Evolutionary conservation across 1,140 invertebrate species (phyloP).

Genomic region (Leptopilina boulardi): DNA sequence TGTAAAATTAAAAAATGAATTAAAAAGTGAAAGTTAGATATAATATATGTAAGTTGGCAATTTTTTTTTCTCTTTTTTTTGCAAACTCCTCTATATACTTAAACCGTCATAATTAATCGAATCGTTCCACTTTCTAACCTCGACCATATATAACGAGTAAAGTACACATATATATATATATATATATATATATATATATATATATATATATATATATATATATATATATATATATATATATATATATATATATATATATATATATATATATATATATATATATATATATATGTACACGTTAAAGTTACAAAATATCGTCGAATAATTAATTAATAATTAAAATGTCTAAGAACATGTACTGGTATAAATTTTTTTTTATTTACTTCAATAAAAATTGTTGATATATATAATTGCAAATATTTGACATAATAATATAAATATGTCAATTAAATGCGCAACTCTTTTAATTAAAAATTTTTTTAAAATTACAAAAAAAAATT

Average conservation of each 20-base stretch:
- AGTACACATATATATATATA: too few species aligned
- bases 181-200: too few species aligned
- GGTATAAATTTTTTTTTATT: neutral
- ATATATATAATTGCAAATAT: neutral
- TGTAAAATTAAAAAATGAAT: conserved; percentile 36
- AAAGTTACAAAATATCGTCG: conserved; percentile 8
- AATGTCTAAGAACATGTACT: neutral
- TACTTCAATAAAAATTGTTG: neutral
- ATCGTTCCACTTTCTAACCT: conserved; percentile 60
- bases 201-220: too few species aligned
- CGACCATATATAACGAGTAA: conserved; percentile 46
- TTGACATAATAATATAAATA: neutral
- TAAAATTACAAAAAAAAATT: too few species aligned
- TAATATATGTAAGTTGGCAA: conserved; percentile 28
- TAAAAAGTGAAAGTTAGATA: conserved; percentile 42
- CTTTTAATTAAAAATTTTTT: too few species aligned
- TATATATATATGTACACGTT: too few species aligned
- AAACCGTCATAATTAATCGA: conserved; percentile 56
- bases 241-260: too few species aligned
- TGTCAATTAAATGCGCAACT: too few species aligned
- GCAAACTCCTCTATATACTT: neutral
- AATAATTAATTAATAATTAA: conserved; percentile 4
- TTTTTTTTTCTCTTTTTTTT: too few species aligned
- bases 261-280: too few species aligned
- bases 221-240: too few species aligned